Base-by-base conservation (phyloP, 2,888 invertebrate genomes). In the Morinoia aosen region DNA sequence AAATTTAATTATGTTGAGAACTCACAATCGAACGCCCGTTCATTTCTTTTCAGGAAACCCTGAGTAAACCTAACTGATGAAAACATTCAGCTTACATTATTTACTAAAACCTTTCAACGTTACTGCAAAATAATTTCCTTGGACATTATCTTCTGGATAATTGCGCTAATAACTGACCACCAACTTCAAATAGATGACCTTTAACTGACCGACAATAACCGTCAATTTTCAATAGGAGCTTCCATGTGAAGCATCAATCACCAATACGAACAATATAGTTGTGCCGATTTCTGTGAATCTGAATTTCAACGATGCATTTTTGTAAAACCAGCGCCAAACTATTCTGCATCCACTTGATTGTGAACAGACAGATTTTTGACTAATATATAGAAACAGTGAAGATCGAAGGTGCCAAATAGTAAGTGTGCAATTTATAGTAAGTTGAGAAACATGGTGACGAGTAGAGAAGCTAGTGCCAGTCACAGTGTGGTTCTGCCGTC, bases 181-280 rank as follows among this genome's bases (percentile, higher is more conserved):
- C 88, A 88, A 16, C 90, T 56, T 91, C 19, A 58, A 19, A 58
- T 57, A 40, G 19, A 56, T 61, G n/a, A 39, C 91, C 91, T 56
- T 14, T 16, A 33, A 88, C 40, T 58, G 90, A 58, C 25, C 88
- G n/a, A 58, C 57, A 95, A 88, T 48, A 25, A 25, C 88, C n/a
- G 76, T 76, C 88, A 76, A 76, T 94, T 57, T 90, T 58, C 64
- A 19, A 40, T 64, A 94, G 58, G 48, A 88, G 25, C 90, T 64
- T 88, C 33, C 25, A 3, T 76, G 33, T 76, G 76, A 76, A 76
- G 76, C 25, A 76, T 76, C 76, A 76, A 33, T 76, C 25, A 33
- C 25, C 76, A 76, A 76, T 76, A 33, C 76, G 8, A 76, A 33
- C 76, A 76, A 76, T 33, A 76, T 76, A 33, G 14, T 76, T 76